These are phyloP conservation scores for Paramuricea clavata DNA, from an alignment of 92 coral and sea anemone genomes.

Conservation along the genomic window DNA sequence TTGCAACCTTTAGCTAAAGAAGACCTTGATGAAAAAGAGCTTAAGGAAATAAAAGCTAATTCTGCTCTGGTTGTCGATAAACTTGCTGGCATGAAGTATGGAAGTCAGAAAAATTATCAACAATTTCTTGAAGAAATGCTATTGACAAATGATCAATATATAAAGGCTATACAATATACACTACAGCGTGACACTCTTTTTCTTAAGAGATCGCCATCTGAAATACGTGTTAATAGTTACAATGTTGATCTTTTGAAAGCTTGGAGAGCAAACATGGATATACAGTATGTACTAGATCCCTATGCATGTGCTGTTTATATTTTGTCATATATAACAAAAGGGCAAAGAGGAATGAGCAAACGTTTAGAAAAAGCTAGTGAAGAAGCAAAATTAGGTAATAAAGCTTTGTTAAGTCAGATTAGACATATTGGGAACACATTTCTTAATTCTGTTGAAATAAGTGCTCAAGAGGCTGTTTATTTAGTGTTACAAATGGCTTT, in stretches of 20 bases:
- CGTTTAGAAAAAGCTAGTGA: slow-evolving; percentile 70
- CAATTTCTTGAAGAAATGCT: not conserved
- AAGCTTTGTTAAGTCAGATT: slow-evolving; percentile 52
- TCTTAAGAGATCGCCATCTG: slow-evolving; percentile 65
- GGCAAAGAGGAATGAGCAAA: slow-evolving; percentile 80
- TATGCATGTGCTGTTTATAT: slow-evolving; percentile 82
- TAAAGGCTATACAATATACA: not conserved
- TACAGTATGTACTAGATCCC: slow-evolving; percentile 38
- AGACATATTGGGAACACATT: slow-evolving; percentile 78
- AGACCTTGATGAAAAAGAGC: not conserved
- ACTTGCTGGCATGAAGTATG: slow-evolving; percentile 60
- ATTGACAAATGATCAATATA: not conserved
- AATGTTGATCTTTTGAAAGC: not conserved
- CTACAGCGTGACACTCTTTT: slow-evolving; percentile 55
- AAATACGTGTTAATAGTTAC: slow-evolving; percentile 67
- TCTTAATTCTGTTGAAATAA: slow-evolving; percentile 75
- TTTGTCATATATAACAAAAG: slow-evolving; percentile 75
- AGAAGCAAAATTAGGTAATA: slow-evolving; percentile 73
- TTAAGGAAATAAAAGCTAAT: not conserved
- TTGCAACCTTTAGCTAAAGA: slow-evolving; percentile 12
- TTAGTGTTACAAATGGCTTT: slow-evolving; percentile 78
- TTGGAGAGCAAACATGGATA: too few relatives aligned
- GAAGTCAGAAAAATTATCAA: not conserved
- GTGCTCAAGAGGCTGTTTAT: slow-evolving; percentile 78
- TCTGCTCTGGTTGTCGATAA: not conserved